Evolutionary conservation across 2,113 vertebrate species (phyloP).

Genomic region (Phoxinus phoxinus): DNA sequence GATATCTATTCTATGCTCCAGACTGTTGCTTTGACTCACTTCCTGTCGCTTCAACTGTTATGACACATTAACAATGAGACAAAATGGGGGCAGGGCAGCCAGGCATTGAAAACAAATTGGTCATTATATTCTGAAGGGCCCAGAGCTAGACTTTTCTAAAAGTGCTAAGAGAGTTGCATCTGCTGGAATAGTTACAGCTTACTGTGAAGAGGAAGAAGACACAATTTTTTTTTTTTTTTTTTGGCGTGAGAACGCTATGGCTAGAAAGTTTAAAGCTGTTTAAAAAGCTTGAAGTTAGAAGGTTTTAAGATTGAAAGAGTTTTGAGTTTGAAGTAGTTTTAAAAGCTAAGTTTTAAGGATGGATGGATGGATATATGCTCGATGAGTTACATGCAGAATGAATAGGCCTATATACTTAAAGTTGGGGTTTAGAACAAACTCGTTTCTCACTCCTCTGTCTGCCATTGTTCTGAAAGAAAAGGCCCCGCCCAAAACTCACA

Average conservation of each 20-base stretch:
- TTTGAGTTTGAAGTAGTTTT: background rate
- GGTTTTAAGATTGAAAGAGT: background rate
- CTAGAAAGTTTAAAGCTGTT: background rate
- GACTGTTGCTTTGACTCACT: conserved; percentile 32
- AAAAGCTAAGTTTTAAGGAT: background rate
- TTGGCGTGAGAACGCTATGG: background rate
- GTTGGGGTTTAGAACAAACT: background rate
- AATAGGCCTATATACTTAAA: background rate
- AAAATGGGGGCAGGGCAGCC: background rate
- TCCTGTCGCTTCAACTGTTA: conserved; percentile 20
- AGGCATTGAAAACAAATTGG: background rate
- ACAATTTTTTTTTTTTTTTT: no score
- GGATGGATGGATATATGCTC: background rate
- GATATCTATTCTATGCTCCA: background rate
- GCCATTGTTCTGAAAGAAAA: background rate
- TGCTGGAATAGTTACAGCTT: background rate
- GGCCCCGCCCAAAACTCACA: background rate
- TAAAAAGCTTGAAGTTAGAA: background rate
- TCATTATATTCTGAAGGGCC: background rate
- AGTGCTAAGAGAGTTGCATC: background rate
- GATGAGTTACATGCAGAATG: background rate
- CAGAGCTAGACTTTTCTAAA: background rate
- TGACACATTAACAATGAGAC: conserved; percentile 33
- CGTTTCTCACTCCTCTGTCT: background rate
- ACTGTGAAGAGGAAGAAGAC: no score